Evolutionary conservation across 2,797 vertebrate genomes (phyloP).

Genomic region (Lindbergichthys nudifrons): DNA sequence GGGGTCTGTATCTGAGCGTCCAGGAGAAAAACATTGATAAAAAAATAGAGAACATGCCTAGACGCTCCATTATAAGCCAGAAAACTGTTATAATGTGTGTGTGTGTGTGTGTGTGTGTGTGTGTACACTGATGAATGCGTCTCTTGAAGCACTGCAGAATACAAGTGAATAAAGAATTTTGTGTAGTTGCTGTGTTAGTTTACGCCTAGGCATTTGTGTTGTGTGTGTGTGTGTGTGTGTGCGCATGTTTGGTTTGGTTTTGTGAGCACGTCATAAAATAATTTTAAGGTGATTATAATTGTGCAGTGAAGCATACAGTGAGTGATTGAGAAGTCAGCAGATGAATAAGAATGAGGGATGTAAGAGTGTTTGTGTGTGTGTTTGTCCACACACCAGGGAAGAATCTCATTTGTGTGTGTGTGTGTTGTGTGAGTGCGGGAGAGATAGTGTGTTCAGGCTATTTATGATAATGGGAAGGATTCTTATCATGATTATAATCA

Average conservation of each 20-base stretch:
- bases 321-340: constrained; percentile 77
- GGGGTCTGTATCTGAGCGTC: neutral
- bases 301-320: constrained; percentile 70
- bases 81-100: constrained; percentile 38
- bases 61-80: constrained; percentile 33
- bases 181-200: constrained; percentile 10
- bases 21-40: constrained; percentile 25
- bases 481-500: constrained; percentile 67
- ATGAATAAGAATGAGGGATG: constrained; percentile 74
- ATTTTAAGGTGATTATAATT: constrained; percentile 84
- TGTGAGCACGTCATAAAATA: constrained; percentile 71
- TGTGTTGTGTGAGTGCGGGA: neutral
- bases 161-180: constrained; percentile 23
- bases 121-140: constrained; percentile 14
- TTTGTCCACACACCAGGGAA: constrained; percentile 34
- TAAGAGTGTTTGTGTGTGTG: constrained; percentile 9
- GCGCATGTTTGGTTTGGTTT: constrained; percentile 60
- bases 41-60: constrained; percentile 38
- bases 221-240: constrained; percentile 8
- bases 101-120: constrained; percentile 36
- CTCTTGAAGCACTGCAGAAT: constrained; percentile 14
- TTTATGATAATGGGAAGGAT: constrained; percentile 59
- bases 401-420: constrained; percentile 52
- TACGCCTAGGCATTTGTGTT: neutral
- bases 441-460: constrained; percentile 22